Evolutionary conservation across 2,797 vertebrate species (phyloP), one percentile per base, ranked within the genome.

Genomic region (Falco berigora): DNA sequence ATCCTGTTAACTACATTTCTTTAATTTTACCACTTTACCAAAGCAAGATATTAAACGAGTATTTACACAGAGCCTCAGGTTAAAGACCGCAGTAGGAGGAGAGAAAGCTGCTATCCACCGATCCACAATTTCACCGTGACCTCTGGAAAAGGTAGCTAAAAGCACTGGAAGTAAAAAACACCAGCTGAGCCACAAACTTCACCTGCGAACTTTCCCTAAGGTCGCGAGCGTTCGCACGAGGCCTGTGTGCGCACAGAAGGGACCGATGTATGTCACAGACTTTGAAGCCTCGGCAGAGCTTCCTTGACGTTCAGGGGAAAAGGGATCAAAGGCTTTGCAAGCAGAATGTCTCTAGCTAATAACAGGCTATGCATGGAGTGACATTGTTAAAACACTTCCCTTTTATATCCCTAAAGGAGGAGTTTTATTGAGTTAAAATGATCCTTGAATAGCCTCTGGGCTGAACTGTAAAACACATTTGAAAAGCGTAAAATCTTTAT

Each of bases 401-500:
- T 93, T 96, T 84, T 90, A 90, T 91, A 96, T 96, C 91, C 91
- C 92, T 95, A 46, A 92, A 94, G 94, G 92, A 87, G 73, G 40
- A 55, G 55, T 92, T 96, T 95, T 96, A 97, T 87, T 94, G 96
- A 97, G 93, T 82, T 96, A 96, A 97, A 97, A 89, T 58, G 93
- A 97, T 88, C 94, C 94, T 95, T 91, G 73, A 89, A 66, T 93
- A 97, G 97, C 96, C 94, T 96, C 89, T 93, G 96, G 95, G 95
- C 91, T 93, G 94, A 97, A 97, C 96, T 97, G 95, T 98, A 98
- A 94, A 97, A 97, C 96, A 97, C 78, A 97, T 97, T 96, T 97
- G 97, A 98, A 98, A 97, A 97, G 97, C 96, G 77, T 97, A 97
- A 97, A 98, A 98, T 98, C 97, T 97, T 98, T 98, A 98, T 98